Base-by-base conservation (phyloP, 2,888 invertebrate species). In the Desoria tigrina region DNA sequence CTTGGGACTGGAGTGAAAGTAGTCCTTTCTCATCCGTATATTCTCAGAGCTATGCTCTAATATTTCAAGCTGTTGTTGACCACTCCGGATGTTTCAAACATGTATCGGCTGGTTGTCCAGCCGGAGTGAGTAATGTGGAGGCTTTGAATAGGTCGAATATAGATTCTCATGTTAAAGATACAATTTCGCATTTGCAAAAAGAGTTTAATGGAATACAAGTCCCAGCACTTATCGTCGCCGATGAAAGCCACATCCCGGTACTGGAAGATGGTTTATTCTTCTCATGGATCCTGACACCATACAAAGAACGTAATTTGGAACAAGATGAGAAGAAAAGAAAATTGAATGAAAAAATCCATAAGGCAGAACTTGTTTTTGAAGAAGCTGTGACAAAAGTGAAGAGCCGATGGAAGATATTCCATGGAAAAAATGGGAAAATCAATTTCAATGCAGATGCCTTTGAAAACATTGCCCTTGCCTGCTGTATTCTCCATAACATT, bases 51-150 rank as follows among this genome's bases (percentile, higher is more conserved):
- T 66, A 62, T 27, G 68, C 70, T 6, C 37, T 72, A 11, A 63
- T 66, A 16, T 74, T 74, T 60, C 73, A 74, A 68, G 66, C 69
- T 24, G 68, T 71, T 16, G 73, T 74, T n/a, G 68, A 72, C 58
- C 49, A 60, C 11, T 58, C 61, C 14, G 71, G 70, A 16, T 61
- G 27, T 14, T 72, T 74, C 61, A 24, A 45, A 14, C 61, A 65
- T 50, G 69, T 74, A 1, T 45, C 53, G 26, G 69, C 71, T 21
- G 70, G 71, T 9, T 54, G 26, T n/a, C 71, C 71, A 2, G 63
- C 71, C 1, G 61, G 65, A 14, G 42, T 68, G 7, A 66, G 65
- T 11, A 73, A 73, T 45, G 28, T 59, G 18, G 54, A 64, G 26
- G 55, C 60, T 2, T 50, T 70, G 11, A 50, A 69, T 16, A 42